phyloP scores from a whole-genome alignment of 2,113 vertebrate species.

The Arothron firmamentum region DNA sequence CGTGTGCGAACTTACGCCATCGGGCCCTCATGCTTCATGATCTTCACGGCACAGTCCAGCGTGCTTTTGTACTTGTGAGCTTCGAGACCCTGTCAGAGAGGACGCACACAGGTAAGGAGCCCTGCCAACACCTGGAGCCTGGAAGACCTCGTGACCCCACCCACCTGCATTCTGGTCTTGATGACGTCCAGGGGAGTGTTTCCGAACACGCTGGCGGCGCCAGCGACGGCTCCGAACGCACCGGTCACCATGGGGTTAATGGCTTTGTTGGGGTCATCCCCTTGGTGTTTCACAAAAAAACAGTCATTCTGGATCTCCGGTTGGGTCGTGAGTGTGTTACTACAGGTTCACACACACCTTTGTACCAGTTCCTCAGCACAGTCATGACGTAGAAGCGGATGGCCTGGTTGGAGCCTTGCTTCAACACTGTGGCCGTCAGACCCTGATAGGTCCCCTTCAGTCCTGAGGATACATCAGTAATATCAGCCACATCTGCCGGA shows the following conservation, averaged over 20 bases:
- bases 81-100: conserved; percentile 82
- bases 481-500: not conserved
- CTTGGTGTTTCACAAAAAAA: conserved; percentile 54
- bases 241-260: conserved; percentile 91
- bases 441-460: conserved; percentile 93
- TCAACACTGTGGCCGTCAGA: conserved; percentile 89
- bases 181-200: conserved; percentile 96
- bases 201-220: conserved; percentile 92
- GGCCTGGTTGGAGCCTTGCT: conserved; percentile 97
- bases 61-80: conserved; percentile 94
- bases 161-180: conserved; percentile 97
- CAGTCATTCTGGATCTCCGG: too few species aligned
- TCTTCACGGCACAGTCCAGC: conserved; percentile 86
- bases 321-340: too few species aligned
- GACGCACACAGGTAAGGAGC: not conserved
- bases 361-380: conserved; percentile 94
- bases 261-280: conserved; percentile 83
- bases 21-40: conserved; percentile 89
- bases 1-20: conserved; percentile 80
- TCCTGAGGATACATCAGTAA: conserved; percentile 64
- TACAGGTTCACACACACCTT: conserved; percentile 72
- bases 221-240: conserved; percentile 84
- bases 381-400: conserved; percentile 98
- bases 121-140: not conserved
- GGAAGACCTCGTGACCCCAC: not conserved